Evolutionary conservation across 1,140 invertebrate genomes (phyloP).

Genomic region (Meloidogyne chitwoodi): DNA sequence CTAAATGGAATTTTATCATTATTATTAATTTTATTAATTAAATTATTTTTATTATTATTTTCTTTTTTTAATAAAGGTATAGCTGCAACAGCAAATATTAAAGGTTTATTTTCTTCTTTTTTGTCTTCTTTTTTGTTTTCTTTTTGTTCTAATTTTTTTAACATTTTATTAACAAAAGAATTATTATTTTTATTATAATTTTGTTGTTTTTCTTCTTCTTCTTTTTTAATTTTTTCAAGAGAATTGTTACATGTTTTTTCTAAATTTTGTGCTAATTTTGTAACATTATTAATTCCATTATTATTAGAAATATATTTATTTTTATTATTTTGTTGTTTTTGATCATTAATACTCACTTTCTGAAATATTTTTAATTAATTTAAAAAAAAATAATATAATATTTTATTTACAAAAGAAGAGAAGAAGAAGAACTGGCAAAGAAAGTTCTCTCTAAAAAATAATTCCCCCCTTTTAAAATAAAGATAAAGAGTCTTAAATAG

Average conservation of each 20-base stretch:
- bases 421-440: too few species aligned
- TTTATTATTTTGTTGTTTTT: too few species aligned
- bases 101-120: neutral
- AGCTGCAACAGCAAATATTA: neutral
- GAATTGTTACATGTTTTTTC: neutral
- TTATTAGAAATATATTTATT: too few species aligned
- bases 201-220: neutral
- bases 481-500: too few species aligned
- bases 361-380: too few species aligned
- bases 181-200: neutral
- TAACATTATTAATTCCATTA: neutral
- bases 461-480: too few species aligned
- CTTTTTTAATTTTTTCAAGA: neutral
- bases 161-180: constrained; percentile 14
- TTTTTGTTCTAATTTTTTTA: constrained; percentile 24
- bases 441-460: too few species aligned
- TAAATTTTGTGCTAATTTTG: neutral
- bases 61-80: neutral
- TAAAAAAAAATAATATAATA: too few species aligned
- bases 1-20: neutral
- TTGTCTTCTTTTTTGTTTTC: neutral
- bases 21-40: neutral
- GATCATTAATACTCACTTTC: too few species aligned
- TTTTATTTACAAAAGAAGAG: too few species aligned
- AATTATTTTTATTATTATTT: neutral